Conservation (phyloP, 2,888 invertebrate species). For the Synergus laeviventris region DNA sequence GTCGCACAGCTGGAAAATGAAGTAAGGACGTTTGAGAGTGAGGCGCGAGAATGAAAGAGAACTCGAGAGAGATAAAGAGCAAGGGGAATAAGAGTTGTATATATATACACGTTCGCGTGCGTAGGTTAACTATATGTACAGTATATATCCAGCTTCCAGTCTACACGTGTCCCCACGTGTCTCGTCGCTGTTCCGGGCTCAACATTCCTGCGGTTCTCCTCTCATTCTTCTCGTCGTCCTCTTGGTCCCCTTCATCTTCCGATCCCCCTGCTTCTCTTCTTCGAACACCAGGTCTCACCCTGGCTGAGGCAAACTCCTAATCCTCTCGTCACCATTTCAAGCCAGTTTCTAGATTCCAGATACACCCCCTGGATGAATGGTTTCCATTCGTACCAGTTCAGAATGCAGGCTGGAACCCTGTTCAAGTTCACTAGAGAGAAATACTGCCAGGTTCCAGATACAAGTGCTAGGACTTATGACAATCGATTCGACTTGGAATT, state of each 20-base stretch:
- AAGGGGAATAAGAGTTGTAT: conserved; percentile 48
- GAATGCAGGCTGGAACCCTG: not conserved
- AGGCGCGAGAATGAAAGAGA: conserved; percentile 47
- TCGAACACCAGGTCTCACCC: conserved; percentile 41
- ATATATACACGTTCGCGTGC: conserved; percentile 47
- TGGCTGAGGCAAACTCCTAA: conserved; percentile 66
- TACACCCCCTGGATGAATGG: conserved; percentile 13
- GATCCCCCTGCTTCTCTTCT: conserved; percentile 44
- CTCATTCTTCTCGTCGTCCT: conserved; percentile 45
- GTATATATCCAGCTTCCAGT: conserved; percentile 63
- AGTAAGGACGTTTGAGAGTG: conserved; percentile 51
- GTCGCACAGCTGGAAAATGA: conserved; percentile 73
- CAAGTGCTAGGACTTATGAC: not conserved
- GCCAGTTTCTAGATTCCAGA: conserved; percentile 51
- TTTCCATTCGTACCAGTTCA: not conserved
- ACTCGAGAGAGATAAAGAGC: conserved; percentile 52
- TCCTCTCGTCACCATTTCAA: conserved; percentile 65
- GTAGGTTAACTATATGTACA: conserved; percentile 48
- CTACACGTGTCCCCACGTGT: conserved; percentile 73
- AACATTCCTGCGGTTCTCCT: conserved; percentile 61
- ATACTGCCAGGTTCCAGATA: not conserved
- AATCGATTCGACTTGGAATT: not conserved
- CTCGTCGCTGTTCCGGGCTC: conserved; percentile 68
- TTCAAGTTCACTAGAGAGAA: not conserved
- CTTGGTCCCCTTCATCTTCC: conserved; percentile 50